These are phyloP conservation scores for Zelostemma sp. DNA, from an alignment of 1,140 invertebrate genomes.

Conservation along the genomic window DNA sequence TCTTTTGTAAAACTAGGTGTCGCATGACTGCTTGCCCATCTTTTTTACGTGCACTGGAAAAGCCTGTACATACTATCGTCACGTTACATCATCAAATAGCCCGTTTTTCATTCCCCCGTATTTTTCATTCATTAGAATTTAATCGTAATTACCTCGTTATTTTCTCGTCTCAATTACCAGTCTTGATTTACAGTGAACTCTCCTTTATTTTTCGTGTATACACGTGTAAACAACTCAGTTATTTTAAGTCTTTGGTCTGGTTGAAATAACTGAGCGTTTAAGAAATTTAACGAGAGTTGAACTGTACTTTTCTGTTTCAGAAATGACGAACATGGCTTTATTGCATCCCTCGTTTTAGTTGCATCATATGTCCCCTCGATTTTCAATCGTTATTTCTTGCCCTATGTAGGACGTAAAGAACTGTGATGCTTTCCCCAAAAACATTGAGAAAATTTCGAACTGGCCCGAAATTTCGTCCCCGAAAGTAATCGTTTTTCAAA, in stretches of 20 bases:
- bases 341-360: constrained; percentile 31
- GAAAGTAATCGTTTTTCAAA: constrained; percentile 30
- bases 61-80: constrained; percentile 57
- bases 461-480: neutral
- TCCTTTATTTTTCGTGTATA: no score
- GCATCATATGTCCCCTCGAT: constrained; percentile 30
- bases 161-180: neutral
- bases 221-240: no score
- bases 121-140: constrained; percentile 35
- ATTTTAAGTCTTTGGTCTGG: no score
- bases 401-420: constrained; percentile 42
- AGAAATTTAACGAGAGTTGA: no score
- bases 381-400: constrained; percentile 37
- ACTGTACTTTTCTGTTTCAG: no score
- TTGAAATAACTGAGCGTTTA: no score
- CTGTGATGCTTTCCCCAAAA: constrained; percentile 45
- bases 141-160: constrained; percentile 20
- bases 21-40: constrained; percentile 63
- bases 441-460: constrained; percentile 19
- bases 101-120: constrained; percentile 25
- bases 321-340: constrained; percentile 55
- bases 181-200: constrained; percentile 4
- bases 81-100: constrained; percentile 45
- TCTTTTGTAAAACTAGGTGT: constrained; percentile 61
- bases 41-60: constrained; percentile 51